Conservation (phyloP, 2,113 vertebrate genomes). For the Hippocampus comes region DNA sequence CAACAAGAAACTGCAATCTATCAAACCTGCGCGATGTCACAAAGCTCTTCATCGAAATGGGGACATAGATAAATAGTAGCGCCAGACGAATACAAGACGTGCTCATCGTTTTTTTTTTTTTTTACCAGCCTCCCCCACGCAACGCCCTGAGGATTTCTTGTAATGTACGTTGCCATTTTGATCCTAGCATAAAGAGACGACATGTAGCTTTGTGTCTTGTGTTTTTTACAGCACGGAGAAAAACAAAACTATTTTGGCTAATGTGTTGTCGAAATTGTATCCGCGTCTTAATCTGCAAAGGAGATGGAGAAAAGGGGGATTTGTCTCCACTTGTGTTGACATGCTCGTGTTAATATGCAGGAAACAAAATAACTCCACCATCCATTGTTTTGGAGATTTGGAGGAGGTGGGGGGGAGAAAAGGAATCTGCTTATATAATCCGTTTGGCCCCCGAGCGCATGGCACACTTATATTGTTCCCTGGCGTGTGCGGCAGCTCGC, state of each 20-base stretch:
- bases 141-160: constrained; percentile 26
- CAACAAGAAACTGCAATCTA: not conserved
- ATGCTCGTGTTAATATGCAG: constrained; percentile 25
- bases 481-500: constrained; percentile 29
- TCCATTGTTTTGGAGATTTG: constrained; percentile 19
- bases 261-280: constrained; percentile 16
- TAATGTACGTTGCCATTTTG: constrained; percentile 20
- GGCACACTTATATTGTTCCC: constrained; percentile 32
- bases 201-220: constrained; percentile 3
- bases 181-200: constrained; percentile 21
- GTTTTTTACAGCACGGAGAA: constrained; percentile 1
- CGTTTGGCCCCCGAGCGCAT: constrained; percentile 39
- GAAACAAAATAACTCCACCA: constrained; percentile 20
- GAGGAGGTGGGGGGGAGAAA: not conserved
- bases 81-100: constrained; percentile 14
- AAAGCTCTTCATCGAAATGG: not conserved
- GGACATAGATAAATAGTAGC: constrained; percentile 9
- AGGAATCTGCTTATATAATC: constrained; percentile 38
- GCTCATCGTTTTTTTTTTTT: constrained; percentile 10
- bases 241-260: constrained; percentile 11
- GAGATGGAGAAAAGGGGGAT: constrained; percentile 15
- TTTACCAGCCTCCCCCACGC: constrained; percentile 16
- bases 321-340: constrained; percentile 11
- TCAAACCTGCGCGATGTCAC: not conserved
- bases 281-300: constrained; percentile 24